Percentiles rank a stretch among this genome's conserved stretches.
Conservation (phyloP, 2,797 vertebrate species). For the Salmo trutta region DNA sequence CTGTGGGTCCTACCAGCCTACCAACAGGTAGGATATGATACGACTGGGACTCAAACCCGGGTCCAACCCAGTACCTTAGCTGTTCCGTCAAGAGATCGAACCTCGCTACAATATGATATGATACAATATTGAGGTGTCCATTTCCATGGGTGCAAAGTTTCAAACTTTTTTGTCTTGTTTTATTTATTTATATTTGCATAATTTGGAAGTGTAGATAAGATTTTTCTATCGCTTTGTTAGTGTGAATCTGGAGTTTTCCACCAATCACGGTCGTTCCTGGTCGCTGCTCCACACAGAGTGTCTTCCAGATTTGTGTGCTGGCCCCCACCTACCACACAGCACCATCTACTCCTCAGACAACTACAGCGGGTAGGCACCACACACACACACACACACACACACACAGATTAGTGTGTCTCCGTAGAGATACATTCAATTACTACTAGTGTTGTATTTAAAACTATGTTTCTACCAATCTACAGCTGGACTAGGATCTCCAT, state of each 20-base stretch:
- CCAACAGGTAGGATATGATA: constrained; percentile 85
- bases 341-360: constrained; percentile 95
- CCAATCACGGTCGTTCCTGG: constrained; percentile 94
- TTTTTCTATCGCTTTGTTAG: constrained; percentile 60
- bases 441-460: too few relatives aligned
- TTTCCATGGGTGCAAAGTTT: background rate
- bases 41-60: too few relatives aligned
- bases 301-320: constrained; percentile 91
- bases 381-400: too few relatives aligned
- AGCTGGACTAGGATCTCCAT: constrained; percentile 95
- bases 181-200: background rate
- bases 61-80: too few relatives aligned
- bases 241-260: constrained; percentile 93
- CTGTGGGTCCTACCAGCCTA: constrained; percentile 94
- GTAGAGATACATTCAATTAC: too few relatives aligned
- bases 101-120: too few relatives aligned
- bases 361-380: constrained; percentile 86
- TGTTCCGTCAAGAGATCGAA: too few relatives aligned
- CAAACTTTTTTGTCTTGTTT: background rate
- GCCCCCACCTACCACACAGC: constrained; percentile 94
- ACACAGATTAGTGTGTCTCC: too few relatives aligned
- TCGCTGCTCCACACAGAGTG: constrained; percentile 93
- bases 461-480: constrained; percentile 40
- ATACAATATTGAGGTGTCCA: too few relatives aligned
- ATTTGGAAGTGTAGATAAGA: too few relatives aligned